Base-by-base conservation (phyloP, 2,888 invertebrate genomes). In the Notodonta dromedarius region DNA sequence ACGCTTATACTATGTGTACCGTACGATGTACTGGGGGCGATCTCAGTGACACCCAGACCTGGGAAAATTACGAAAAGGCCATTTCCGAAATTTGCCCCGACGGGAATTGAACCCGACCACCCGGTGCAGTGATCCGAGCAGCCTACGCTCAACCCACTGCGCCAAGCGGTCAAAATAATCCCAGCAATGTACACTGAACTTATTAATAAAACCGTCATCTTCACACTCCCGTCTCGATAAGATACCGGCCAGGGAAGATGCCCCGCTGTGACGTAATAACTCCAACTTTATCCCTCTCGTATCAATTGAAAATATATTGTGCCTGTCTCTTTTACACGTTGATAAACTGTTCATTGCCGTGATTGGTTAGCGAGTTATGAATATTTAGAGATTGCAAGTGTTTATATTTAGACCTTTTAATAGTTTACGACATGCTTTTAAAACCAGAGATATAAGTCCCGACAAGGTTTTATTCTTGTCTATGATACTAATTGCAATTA, bases 201-300 rank as follows among this genome's bases (percentile, higher is more conserved):
- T 13, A 39, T 0, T 54, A 56, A 62, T 59, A 24, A 0, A 40
- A 13, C 56, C 67, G 62, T 50, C 58, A 58, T 56, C 44, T 65
- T 70, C 69, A 67, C 70, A 62, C 70, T 69, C 68, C 73, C 72
- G 74, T 73, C 78, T 73, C 70, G 71, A 71, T 76, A 77, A 75
- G 79, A 81, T 88, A 82, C 80, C 79, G 77, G 79, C 70, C 80
- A 75, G 77, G 83, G 87, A 85, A 85, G 90, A 85, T 85, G 71
- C 83, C 93, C 93, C 82, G 93, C 93, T 91, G 93, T 91, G 93
- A 91, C 90, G 91, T 89, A 89, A 90, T 89, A 90, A 88, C 87
- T 91, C 87, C 90, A 82, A 88, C 81, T 85, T 86, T 86, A 89
- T 92, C 91, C 87, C 85, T 85, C 82, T 91, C 91, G 84, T 85